Percentiles rank a stretch among this genome's conserved stretches.
Conservation (phyloP, 2,888 invertebrate genomes). For the Notocelia uddmanniana region DNA sequence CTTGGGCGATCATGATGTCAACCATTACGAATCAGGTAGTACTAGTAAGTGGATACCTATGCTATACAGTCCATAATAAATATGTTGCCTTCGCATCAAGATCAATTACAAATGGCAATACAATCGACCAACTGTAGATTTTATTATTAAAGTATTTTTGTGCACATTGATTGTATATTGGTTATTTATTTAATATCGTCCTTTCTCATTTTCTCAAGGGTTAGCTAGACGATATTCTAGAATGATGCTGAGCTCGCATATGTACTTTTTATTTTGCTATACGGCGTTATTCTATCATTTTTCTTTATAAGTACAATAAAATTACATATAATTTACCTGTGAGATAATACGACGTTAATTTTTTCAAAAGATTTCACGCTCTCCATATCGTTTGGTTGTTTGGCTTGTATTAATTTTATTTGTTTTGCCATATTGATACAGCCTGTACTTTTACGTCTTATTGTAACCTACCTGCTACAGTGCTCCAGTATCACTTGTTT, state of each 20-base stretch:
- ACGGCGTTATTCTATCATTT: background rate
- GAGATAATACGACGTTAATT: background rate
- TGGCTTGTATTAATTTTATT: constrained; percentile 7
- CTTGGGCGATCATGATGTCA: background rate
- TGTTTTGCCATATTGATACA: constrained; percentile 18
- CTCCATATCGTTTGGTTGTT: background rate
- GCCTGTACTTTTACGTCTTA: constrained; percentile 24
- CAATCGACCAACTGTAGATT: background rate
- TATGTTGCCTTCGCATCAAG: background rate
- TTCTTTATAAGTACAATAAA: background rate
- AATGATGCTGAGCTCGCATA: background rate
- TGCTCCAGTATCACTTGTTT: constrained; percentile 31
- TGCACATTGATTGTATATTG: background rate
- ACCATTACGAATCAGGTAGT: background rate
- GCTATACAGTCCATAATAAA: constrained; percentile 3
- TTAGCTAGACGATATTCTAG: background rate
- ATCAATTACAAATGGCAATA: background rate
- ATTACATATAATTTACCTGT: background rate
- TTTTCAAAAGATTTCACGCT: background rate
- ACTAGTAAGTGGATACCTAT: background rate
- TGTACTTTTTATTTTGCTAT: background rate
- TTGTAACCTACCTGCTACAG: constrained; percentile 26
- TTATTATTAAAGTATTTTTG: background rate
- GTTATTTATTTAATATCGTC: background rate
- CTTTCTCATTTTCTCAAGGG: background rate